Base-by-base conservation (phyloP, 2,113 vertebrate genomes). In the Lampris incognitus region DNA sequence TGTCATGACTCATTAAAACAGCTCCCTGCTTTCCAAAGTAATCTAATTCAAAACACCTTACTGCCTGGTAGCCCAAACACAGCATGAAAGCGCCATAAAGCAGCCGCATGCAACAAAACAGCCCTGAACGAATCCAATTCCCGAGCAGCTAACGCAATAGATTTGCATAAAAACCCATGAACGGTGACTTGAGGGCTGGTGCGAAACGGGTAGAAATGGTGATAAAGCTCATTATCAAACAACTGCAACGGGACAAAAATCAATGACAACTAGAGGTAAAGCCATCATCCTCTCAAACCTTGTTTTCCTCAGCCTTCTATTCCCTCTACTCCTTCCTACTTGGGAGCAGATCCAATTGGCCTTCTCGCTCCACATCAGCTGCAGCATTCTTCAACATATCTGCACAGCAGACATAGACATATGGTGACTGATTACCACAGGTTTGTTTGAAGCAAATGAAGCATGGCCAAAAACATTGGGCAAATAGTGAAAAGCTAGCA, bases 1-100 rank as follows among this genome's bases (percentile, higher is more conserved):
- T 41, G 59, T 3, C 51, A 42, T 90, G 83, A 91, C 54, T 91
- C 88, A 90, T 79, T 70, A 74, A 36, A 44, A 84, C 68, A 68
- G 61, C 79, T 86, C 72, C 36, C 56, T 38, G 9, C 36, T 39
- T 39, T 36, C 9, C 40, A 37, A 37, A 51, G 42, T 69, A 11
- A 71, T 68, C 37, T 7, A 62, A 69, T 72, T 79, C 48, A 64
- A 56, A 81, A 66, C 39, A 52, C 50, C 42, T 13, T 7, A 10
- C n/a, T 49, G 70, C 38, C 65, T 60, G 13, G 61, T 41, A 9
- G 52, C 68, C 48, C 44, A 66, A 40, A 46, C 37, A 10, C 50
- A 75, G 72, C 76, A 52, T 41, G 74, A 37, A 8, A 41, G 69
- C n/a, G 44, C 55, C 40, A 61, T 55, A 41, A 65, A 71, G 46